Evolutionary conservation across 2,888 invertebrate genomes (phyloP).

Genomic region (Erynnis tages): DNA sequence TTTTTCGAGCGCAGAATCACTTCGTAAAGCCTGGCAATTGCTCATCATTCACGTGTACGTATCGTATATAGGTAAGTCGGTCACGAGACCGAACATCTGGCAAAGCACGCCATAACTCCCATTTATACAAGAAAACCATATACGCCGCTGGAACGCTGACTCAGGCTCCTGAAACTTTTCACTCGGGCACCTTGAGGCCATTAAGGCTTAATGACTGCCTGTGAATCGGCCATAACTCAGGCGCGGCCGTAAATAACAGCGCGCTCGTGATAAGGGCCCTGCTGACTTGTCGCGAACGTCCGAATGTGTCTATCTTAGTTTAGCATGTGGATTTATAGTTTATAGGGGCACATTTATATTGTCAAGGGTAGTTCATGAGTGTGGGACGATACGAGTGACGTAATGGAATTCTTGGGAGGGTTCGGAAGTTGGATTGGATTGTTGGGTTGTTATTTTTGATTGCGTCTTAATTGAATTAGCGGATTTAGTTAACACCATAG

Average conservation of each 20-base stretch:
- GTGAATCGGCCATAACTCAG: slow-evolving; percentile 81
- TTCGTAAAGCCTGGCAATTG: too few species aligned
- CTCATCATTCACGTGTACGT: too few species aligned
- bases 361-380: slow-evolving; percentile 38
- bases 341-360: slow-evolving; percentile 44
- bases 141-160: slow-evolving; percentile 17
- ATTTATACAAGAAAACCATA: slow-evolving; percentile 9
- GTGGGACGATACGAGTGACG: slow-evolving; percentile 20
- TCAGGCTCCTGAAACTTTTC: slow-evolving; percentile 55
- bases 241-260: slow-evolving; percentile 72
- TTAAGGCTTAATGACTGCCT: slow-evolving; percentile 80
- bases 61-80: too few species aligned
- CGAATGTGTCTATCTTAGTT: slow-evolving; percentile 73
- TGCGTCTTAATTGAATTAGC: too few species aligned
- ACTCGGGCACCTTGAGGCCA: slow-evolving; percentile 74
- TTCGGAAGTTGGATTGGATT: slow-evolving; percentile 19
- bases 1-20: too few species aligned
- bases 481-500: too few species aligned
- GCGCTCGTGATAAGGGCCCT: slow-evolving; percentile 72
- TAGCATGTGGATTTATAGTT: slow-evolving; percentile 70
- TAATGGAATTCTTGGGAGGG: slow-evolving; percentile 39
- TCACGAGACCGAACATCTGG: too few species aligned
- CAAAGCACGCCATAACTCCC: too few species aligned
- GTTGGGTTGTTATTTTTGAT: background rate
- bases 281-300: slow-evolving; percentile 72